Base-by-base conservation (phyloP, 2,797 vertebrate species). In the Morelia viridis region DNA sequence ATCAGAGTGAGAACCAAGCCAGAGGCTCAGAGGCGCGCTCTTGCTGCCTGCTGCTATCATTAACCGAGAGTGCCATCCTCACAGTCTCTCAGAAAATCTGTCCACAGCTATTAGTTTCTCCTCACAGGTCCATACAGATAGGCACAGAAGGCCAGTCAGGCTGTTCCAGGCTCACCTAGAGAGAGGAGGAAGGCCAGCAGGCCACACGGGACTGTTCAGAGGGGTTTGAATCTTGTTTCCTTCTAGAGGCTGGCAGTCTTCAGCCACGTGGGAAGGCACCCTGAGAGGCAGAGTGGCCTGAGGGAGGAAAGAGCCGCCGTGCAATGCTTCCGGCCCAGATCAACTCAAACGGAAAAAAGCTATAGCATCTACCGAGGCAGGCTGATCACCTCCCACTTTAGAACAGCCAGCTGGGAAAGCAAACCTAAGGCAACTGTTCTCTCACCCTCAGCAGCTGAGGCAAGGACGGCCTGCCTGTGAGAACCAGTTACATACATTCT, bases 401-500 rank as follows among this genome's bases (percentile, higher is more conserved):
- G 26, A 65, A 85, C 58, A 41, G 11, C 8, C 35, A 80, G 41
- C 28, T n/a, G 28, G 56, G 58, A 41, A 83, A 17, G 35, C 41
- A 26, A 1, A 0, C 61, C 2, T 88, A 87, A 92, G 28, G 90
- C 28, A 89, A 60, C 62, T 94, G 56, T 90, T 93, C 86, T 91
- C 84, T 61, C 91, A 9, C 13, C 90, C 90, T 91, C 90, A 90
- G 46, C 71, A 24, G 28, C 53, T 64, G 87, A 90, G 91, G 89
- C 92, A 93, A 71, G 86, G 90, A 76, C 88, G 46, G 84, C 56
- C 56, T 7, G 31, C 58, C 83, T n/a, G 24, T 57, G 3, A 0
- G 86, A 85, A 92, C 53, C 1, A 3, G 15, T 91, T 94, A 92
- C 22, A 92, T 90, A 87, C 95, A 94, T 22, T 46, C 19, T 86